A percentile compares a stretch with the other conserved stretches of the same genome.
These are phyloP conservation scores for Embiotoca jacksoni DNA, from an alignment of 2,113 vertebrate genomes.

Conservation along the genomic window DNA sequence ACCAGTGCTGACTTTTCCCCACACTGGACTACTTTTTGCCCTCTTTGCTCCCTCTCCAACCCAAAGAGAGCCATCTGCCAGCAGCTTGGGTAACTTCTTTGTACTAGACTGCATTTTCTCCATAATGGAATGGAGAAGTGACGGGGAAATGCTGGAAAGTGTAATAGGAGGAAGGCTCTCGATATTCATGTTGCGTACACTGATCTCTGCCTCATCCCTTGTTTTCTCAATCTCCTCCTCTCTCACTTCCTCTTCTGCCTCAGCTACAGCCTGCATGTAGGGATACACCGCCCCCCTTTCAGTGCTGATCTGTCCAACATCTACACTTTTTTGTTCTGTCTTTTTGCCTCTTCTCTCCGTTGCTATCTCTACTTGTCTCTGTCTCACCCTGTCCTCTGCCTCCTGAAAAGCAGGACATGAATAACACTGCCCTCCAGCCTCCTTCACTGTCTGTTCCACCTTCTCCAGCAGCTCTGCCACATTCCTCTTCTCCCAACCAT, in stretches of 20 bases:
- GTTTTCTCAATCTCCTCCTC: constrained; percentile 72
- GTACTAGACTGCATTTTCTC: constrained; percentile 56
- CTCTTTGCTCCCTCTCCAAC: constrained; percentile 59
- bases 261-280: constrained; percentile 72
- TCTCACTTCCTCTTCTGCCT: constrained; percentile 64
- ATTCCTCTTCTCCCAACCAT: constrained; percentile 18
- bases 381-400: constrained; percentile 66
- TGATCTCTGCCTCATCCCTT: constrained; percentile 76
- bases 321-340: constrained; percentile 16
- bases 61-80: constrained; percentile 61
- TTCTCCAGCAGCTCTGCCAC: constrained; percentile 77
- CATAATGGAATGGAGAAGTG: constrained; percentile 65
- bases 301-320: constrained; percentile 14
- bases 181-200: constrained; percentile 49
- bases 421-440: constrained; percentile 76
- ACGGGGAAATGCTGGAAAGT: constrained; percentile 50
- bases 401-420: constrained; percentile 76
- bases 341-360: constrained; percentile 35
- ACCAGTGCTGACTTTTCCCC: constrained; percentile 56
- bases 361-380: constrained; percentile 69
- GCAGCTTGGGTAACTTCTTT: constrained; percentile 65
- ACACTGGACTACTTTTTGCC: constrained; percentile 59
- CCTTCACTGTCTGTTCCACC: constrained; percentile 79
- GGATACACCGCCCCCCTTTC: constrained; percentile 34
- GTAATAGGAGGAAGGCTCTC: constrained; percentile 60